Base-by-base conservation (phyloP, 2,113 vertebrate genomes). In the Rhodinocichla rosea region DNA sequence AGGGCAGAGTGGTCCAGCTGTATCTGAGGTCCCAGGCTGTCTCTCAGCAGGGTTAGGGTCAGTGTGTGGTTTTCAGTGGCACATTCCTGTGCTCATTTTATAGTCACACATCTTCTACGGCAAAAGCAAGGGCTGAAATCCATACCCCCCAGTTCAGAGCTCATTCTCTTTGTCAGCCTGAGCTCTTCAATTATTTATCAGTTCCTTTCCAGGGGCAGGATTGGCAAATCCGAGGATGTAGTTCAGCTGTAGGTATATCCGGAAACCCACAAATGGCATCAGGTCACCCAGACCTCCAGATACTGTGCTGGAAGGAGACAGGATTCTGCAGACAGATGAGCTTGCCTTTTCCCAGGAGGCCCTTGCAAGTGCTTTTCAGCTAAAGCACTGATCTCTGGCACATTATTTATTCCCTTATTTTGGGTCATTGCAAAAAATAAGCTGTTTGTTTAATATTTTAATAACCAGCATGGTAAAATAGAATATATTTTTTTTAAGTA, bases 381-480 rank as follows among this genome's bases (percentile, higher is more conserved):
- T 85, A 75, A 44, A 88, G 67, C 59, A 1, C 7, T 28, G 47
- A 33, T 45, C 71, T 85, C 81, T 32, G 80, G 67, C 47, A 37
- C 15, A 6, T 32, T 47, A 68, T 88, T 76, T 87, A 50, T 62
- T 90, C 63, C 28, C 14, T 77, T 87, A 42, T 50, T 74, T 57
- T 83, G 55, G 68, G 59, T 74, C 24, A 6, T 44, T 74, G 75
- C 75, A 95, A 67, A 95, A 94, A 96, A 52, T 90, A 74, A 62
- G 20, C 21, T 74, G 32, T 74, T 94, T 63, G 64, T 92, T 94
- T 77, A 87, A 39, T 84, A 78, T 91, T 92, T 89, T 81, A 89
- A 27, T 75, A 40, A 30, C 32, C 44, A 55, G 15, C 22, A 2
- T 24, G 32, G 44, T 85, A 76, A 79, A 87, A 71, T 8, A 81